Conservation (phyloP, 2,113 vertebrate species). For the Bombycilla garrulus region DNA sequence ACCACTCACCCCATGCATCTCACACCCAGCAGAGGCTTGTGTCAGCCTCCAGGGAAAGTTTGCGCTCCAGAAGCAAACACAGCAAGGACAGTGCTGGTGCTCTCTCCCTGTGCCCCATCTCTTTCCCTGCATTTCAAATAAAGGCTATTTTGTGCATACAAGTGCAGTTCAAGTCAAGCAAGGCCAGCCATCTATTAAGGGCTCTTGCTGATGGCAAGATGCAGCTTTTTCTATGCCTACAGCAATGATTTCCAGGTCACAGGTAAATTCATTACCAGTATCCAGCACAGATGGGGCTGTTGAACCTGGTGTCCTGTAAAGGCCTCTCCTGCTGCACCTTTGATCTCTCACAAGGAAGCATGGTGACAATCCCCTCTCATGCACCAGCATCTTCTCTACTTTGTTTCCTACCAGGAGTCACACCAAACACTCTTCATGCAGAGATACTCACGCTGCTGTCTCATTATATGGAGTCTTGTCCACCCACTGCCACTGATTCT, state of each 20-base stretch:
- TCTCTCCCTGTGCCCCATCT: not conserved
- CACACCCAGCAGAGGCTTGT: not conserved
- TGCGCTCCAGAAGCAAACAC: too few relatives aligned
- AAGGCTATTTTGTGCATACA: too few relatives aligned
- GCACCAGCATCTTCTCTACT: not conserved
- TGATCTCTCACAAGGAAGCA: not conserved
- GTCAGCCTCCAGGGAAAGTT: not conserved
- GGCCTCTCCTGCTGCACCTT: not conserved
- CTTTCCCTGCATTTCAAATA: not conserved
- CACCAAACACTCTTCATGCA: not conserved
- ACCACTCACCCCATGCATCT: not conserved
- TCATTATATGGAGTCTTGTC: too few relatives aligned
- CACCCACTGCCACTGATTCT: too few relatives aligned
- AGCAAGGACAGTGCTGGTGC: not conserved
- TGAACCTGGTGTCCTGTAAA: not conserved
- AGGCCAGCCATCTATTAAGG: too few relatives aligned
- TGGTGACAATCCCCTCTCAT: not conserved
- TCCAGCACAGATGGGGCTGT: rapidly evolving
- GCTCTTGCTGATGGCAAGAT: rapidly evolving
- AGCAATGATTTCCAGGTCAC: not conserved
- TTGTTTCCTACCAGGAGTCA: not conserved
- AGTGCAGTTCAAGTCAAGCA: not conserved
- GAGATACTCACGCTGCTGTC: constrained; percentile 25
- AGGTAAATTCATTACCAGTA: not conserved
- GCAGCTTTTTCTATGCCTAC: not conserved